phyloP scores from a whole-genome alignment of 2,888 invertebrate species.

The Carabus problematicus region DNA sequence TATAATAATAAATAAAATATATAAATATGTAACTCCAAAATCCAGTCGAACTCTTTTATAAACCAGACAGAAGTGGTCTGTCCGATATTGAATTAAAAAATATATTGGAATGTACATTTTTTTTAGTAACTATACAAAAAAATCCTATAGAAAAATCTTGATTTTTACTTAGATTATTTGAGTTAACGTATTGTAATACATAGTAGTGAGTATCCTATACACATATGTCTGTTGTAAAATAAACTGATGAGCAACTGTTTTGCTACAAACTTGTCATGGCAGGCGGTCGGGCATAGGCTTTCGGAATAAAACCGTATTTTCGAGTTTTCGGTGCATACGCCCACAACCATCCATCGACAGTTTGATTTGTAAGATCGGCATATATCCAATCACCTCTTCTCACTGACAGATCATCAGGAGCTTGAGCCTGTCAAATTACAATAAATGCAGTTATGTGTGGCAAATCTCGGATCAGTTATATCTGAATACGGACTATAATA shows the following conservation, averaged over 20 bases:
- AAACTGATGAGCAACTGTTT: constrained; percentile 3
- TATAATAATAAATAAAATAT: constrained; percentile 19
- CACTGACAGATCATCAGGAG: constrained; percentile 90
- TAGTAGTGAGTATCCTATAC: not conserved
- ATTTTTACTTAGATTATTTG: not conserved
- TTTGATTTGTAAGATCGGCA: constrained; percentile 91
- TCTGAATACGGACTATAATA: constrained; percentile 14
- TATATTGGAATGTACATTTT: constrained; percentile 15
- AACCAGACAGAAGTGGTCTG: no score
- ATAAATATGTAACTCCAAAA: constrained; percentile 7
- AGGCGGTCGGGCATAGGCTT: constrained; percentile 90
- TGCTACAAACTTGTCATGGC: constrained; percentile 84
- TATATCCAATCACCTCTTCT: constrained; percentile 94
- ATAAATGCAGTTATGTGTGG: no score
- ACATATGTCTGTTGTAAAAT: not conserved
- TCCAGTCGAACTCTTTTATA: no score
- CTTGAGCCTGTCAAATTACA: constrained; percentile 72
- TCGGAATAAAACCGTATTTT: constrained; percentile 94
- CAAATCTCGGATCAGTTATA: no score
- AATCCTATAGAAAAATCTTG: constrained; percentile 6
- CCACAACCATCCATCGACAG: constrained; percentile 95
- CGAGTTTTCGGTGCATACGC: constrained; percentile 92
- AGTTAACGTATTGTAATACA: no score
- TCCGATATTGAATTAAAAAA: not conserved
- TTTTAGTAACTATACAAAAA: constrained; percentile 13